Evolutionary conservation across 1,140 invertebrate genomes (phyloP), one percentile per base, ranked within the genome.

Genomic region (Pachypeltis micranthus): DNA sequence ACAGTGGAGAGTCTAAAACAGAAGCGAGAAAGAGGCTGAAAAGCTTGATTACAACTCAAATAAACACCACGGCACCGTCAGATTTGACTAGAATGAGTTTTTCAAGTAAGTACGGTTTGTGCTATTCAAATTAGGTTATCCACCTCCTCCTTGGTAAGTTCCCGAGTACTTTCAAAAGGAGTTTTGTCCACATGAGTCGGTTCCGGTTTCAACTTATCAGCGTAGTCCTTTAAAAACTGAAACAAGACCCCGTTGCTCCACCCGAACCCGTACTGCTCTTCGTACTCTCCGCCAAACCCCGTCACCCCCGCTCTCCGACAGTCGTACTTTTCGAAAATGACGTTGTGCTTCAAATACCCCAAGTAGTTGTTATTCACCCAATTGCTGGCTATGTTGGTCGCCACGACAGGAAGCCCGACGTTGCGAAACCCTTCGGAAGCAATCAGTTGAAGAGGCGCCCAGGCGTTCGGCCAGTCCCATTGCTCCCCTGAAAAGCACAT

Each of bases 391-490:
- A 86, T 66, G 31, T 76, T 69, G 25, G 72, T 71, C 0, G 82
- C 83, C 16, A 78, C 81, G 51, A 74, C 71, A 27, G 68, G 65
- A n/a, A 74, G 70, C 14, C 72, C 72, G 2, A 79, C 78, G 39
- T 75, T 71, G 12, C 76, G 70, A 23, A 87, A 73, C 25, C 83
- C 81, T 56, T 83, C 76, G 14, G 78, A 71, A 1, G 85, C 67
- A 57, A 85, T 73, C 25, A 84, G 80, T 66, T 93, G 88, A 2
- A 89, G 75, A 19, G 90, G 90, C 47, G 89, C 81, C 91, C 91
- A 94, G 0, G 85, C 87, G 71, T 93, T 93, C 0, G 91, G 91
- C 67, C 82, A 88, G 71, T 95, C 91, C 91, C 91, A 95, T 74
- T 93, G 91, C 73, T 93, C 84, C 2, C 84, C 83, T 10, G 83